Conservation (phyloP, 1,140 invertebrate species). For the Druon quercuslanigerum region DNA sequence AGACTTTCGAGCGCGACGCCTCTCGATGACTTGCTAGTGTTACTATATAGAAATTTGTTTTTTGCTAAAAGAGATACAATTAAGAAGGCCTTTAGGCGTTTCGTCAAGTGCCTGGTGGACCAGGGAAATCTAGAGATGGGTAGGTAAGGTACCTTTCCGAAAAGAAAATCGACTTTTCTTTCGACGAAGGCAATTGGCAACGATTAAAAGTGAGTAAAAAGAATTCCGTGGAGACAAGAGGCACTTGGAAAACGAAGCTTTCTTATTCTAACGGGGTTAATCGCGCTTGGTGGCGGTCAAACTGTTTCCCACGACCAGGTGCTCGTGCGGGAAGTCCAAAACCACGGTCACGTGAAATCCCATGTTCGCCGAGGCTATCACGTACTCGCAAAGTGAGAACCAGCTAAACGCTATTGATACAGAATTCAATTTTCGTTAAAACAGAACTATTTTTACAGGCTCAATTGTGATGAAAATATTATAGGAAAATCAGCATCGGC, state of each 20-base stretch:
- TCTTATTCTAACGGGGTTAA: conserved; percentile 61
- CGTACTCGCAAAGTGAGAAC: conserved; percentile 94
- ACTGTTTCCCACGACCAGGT: conserved; percentile 83
- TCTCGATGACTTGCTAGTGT: background rate
- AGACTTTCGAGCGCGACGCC: background rate
- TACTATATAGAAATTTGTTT: background rate
- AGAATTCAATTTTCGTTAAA: conserved; percentile 44
- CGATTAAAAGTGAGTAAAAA: conserved; percentile 10
- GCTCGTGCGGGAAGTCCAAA: conserved; percentile 88
- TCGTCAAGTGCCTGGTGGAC: conserved; percentile 14
- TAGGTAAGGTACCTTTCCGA: background rate
- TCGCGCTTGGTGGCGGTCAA: conserved; percentile 68
- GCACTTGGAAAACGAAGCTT: conserved; percentile 64
- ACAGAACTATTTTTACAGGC: background rate
- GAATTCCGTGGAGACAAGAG: conserved; percentile 61
- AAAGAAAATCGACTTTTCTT: background rate
- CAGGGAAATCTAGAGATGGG: conserved; percentile 9
- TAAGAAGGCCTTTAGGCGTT: conserved; percentile 21
- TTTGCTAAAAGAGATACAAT: conserved; percentile 8
- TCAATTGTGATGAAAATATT: too few relatives aligned
- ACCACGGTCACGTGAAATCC: conserved; percentile 92
- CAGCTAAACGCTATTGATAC: conserved; percentile 88
- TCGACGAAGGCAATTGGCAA: conserved; percentile 20
- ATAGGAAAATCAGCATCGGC: too few relatives aligned
- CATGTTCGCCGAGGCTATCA: conserved; percentile 93